Evolutionary conservation across 2,113 vertebrate genomes (phyloP).

Genomic region (Scophthalmus maximus): DNA sequence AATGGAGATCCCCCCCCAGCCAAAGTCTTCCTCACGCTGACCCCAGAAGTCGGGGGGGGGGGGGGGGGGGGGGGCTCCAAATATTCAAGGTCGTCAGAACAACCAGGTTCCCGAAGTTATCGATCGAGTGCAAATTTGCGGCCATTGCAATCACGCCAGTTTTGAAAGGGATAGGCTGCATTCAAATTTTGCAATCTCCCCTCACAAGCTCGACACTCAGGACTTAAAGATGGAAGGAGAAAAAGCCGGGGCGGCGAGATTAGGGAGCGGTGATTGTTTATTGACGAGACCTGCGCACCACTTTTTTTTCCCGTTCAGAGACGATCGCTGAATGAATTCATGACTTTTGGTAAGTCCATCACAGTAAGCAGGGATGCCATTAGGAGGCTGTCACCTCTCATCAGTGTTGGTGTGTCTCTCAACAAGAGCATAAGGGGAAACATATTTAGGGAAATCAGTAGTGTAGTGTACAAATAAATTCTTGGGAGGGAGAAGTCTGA

Average conservation of each 20-base stretch:
- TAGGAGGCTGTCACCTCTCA: constrained; percentile 16
- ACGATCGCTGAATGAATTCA: constrained; percentile 24
- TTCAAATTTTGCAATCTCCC: constrained; percentile 38
- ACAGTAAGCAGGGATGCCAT: not conserved
- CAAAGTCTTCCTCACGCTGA: not conserved
- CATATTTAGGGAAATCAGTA: not conserved
- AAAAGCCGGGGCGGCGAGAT: constrained; percentile 4
- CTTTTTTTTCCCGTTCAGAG: constrained; percentile 41
- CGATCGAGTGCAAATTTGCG: constrained; percentile 26
- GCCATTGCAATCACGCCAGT: constrained; percentile 23
- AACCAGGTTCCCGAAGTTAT: constrained; percentile 31
- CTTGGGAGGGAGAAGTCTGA: too few relatives aligned
- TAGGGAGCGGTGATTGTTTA: constrained; percentile 66
- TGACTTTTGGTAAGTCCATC: constrained; percentile 21
- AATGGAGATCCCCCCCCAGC: not conserved
- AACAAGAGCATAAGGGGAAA: not conserved
- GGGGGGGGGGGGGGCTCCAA: too few relatives aligned
- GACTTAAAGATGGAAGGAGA: constrained; percentile 4
- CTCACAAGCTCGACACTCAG: not conserved
- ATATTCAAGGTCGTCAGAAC: not conserved
- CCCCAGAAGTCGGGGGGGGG: too few relatives aligned
- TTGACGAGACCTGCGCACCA: constrained; percentile 43
- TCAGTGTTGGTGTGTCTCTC: not conserved
- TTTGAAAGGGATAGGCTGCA: constrained; percentile 35
- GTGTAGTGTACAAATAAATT: not conserved